Evolutionary conservation across 2,113 vertebrate genomes (phyloP), one percentile per base, ranked within the genome.

Genomic region (Scartelaos histophorus): DNA sequence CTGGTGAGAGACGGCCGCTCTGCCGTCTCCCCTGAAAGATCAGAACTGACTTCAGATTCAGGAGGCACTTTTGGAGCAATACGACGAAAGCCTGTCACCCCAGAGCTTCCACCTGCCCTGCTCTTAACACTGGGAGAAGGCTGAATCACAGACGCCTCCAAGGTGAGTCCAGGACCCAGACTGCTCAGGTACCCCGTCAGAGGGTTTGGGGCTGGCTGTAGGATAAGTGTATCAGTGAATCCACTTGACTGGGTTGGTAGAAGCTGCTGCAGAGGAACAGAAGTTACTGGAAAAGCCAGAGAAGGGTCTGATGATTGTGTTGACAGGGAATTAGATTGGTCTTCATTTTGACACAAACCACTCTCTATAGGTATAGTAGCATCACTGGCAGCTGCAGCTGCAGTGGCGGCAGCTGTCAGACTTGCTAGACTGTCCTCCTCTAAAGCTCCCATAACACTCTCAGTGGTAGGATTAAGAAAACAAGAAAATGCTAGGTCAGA

Each of bases 31-130:
- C 70, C 82, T 0, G 94, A 83, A 43, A 77, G 89, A 7, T 90
- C 82, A 2, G 70, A 22, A 38, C 62, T 38, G 9, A 91, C 88
- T 0, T 91, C 90, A 0, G 82, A 86, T 54, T 75, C 87, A 1
- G 88, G 85, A 0, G 92, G 90, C 81, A 94, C 93, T 88, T 98
- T 98, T 21, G 98, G 98, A 43, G 97, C 96, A 0, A 99, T 98
- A 64, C 96, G 97, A 5, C 97, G 95, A 84, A 97, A 98, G 24
- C 93, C 91, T 0, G 96, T 95, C 54, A 93, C 66, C 9, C 68
- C 84, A 0, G 81, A 69, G 12, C 87, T 88, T 0, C 88, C 90
- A 0, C 93, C 90, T 0, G 93, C 95, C 82, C 94, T 84, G 62
- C 13, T 82, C 64, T 81, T 88, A 0, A 19, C 45, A 46, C 70